Percentiles rank a stretch among this genome's conserved stretches.
Evolutionary conservation across 2,888 invertebrate species (phyloP).

Genomic region (Exephanes ischioxanthus): DNA sequence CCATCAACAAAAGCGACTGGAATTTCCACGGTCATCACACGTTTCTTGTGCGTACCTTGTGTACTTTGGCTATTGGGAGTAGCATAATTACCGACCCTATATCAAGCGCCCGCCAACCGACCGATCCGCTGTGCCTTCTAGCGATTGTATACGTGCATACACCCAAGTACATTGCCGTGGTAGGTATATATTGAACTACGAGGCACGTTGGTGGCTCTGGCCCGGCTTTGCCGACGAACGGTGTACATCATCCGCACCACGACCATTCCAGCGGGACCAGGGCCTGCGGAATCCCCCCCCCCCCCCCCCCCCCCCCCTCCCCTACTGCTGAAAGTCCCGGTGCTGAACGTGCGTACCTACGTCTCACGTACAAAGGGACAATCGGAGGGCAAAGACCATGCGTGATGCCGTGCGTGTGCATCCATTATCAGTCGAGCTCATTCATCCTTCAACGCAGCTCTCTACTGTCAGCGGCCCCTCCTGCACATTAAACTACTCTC

Average conservation of each 20-base stretch:
- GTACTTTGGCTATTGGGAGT: constrained; percentile 38
- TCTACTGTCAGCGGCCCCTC: constrained; percentile 59
- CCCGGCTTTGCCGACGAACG: constrained; percentile 16
- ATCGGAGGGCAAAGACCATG: constrained; percentile 71
- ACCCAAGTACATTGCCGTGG: constrained; percentile 1
- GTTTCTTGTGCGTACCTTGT: constrained; percentile 20
- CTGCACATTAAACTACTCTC: constrained; percentile 11
- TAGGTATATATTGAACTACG: constrained; percentile 36
- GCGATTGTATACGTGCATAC: neutral
- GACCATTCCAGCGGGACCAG: constrained; percentile 38
- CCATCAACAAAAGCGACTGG: neutral
- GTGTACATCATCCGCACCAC: constrained; percentile 50
- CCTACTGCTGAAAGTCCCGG: neutral
- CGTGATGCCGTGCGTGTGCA: constrained; percentile 72
- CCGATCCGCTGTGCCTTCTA: constrained; percentile 19
- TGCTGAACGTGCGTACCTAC: constrained; percentile 41
- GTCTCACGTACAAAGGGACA: constrained; percentile 71
- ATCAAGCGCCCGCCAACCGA: constrained; percentile 25
- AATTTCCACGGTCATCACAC: neutral
- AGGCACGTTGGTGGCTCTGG: constrained; percentile 26
- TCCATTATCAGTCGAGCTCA: constrained; percentile 71
- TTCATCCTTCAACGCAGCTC: constrained; percentile 59
- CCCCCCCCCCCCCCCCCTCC: constrained; percentile 4
- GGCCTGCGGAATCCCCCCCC: constrained; percentile 8
- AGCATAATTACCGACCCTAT: constrained; percentile 73